Evolutionary conservation across 2,113 vertebrate genomes (phyloP), one percentile per base, ranked within the genome.

Genomic region (Lynx canadensis): DNA sequence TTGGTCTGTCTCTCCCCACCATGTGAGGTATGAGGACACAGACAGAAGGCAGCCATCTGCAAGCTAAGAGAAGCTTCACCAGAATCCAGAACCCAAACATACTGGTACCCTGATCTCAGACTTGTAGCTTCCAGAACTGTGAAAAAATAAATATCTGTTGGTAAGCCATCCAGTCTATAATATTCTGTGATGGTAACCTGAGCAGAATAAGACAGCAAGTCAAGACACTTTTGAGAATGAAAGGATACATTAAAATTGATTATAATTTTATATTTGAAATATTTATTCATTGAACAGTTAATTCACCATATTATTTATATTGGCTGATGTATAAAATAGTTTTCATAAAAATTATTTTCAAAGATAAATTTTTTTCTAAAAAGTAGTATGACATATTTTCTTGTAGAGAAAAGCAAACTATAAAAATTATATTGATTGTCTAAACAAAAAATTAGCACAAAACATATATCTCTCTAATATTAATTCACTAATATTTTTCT

Each of bases 321-420:
- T 63, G 27, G 27, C 48, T 87, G 33, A 93, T n/a, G 71, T 50
- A 5, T 36, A 74, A 89, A 84, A 81, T 36, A n/a, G 4, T 84
- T 85, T 57, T 78, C 50, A 10, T 7, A 95, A 63, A 93, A 93
- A 33, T 57, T 85, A 55, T 71, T 73, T 91, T 92, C 10, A 68
- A 80, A 97, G 89, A n/a, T 87, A 52, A 91, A 76, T 74, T 68
- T 81, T 36, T 83, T 84, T 50, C 50, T 84, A 85, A 97, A 95
- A 96, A 71, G 45, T 74, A 93, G 86, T 78, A 85, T 13, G 1
- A 66, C 4, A 55, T 5, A 15, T 79, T 15, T 18, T 6, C 41
- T 57, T 68, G 18, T 33, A 86, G 27, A 90, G 48, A 73, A 85
- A 97, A 81, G 29, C 4, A 92, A 91, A 94, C 66, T 31, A 74